phyloP scores from a whole-genome alignment of 2,888 invertebrate genomes.

The Unio pictorum region DNA sequence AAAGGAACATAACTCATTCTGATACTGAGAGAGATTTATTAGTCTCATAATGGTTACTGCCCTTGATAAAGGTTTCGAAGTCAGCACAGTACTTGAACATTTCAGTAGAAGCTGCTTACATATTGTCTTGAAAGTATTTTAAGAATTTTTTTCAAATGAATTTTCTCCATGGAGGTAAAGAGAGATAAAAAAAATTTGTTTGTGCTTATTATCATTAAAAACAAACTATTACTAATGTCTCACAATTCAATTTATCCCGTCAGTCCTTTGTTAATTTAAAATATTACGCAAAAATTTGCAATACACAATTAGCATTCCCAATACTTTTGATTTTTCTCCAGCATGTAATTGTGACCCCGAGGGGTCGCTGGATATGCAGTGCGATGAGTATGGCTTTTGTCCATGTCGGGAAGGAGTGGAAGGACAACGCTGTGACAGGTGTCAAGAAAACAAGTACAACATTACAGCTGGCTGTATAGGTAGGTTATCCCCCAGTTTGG shows the following conservation, averaged over 20 bases:
- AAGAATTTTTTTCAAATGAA: no score
- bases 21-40: no score
- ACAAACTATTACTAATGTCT: no score
- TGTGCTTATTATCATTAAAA: neutral
- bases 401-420: slow-evolving; percentile 80
- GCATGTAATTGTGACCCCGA: slow-evolving; percentile 91
- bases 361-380: slow-evolving; percentile 86
- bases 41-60: no score
- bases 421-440: slow-evolving; percentile 93
- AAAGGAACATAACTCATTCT: no score
- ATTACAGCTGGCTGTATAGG: slow-evolving; percentile 82
- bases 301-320: neutral
- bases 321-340: slow-evolving; percentile 28
- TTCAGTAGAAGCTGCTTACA: no score
- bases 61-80: no score
- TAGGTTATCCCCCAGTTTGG: slow-evolving; percentile 33
- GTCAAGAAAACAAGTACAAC: slow-evolving; percentile 95
- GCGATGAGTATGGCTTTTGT: slow-evolving; percentile 81
- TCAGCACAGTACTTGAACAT: no score
- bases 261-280: neutral
- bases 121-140: no score
- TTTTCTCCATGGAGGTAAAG: no score
- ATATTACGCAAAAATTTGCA: neutral
- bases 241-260: no score
- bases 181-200: neutral